Evolutionary conservation across 2,113 vertebrate species (phyloP).

Genomic region (Pluvianellus socialis): DNA sequence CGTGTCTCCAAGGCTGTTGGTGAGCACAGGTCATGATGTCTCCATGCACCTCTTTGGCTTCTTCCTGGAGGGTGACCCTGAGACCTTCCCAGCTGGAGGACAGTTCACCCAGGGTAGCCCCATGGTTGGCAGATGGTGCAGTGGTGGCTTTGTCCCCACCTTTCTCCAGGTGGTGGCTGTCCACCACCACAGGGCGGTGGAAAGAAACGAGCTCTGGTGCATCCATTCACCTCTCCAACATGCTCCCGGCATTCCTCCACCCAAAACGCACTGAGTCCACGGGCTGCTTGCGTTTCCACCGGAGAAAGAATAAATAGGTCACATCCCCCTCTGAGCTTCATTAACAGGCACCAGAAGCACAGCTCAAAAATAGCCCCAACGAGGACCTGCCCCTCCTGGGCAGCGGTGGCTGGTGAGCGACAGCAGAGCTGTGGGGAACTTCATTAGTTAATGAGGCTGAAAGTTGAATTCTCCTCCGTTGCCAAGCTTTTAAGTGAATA

Average conservation of each 20-base stretch:
- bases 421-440: neutral
- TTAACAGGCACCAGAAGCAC: neutral
- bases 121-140: neutral
- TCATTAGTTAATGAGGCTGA: neutral
- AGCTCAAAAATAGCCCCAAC: neutral
- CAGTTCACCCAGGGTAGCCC: neutral
- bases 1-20: neutral
- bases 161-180: too few relatives aligned
- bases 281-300: neutral
- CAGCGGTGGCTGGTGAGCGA: accelerated
- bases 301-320: neutral
- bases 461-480: neutral
- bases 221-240: neutral
- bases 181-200: accelerated
- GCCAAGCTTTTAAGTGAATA: neutral
- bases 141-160: neutral
- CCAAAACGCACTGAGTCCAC: accelerated
- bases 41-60: neutral
- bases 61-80: neutral
- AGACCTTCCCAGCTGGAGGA: neutral
- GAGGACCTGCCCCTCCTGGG: neutral
- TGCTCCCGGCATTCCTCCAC: accelerated
- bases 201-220: neutral
- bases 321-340: neutral
- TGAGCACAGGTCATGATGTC: neutral